These are phyloP conservation scores for Tetrao urogallus DNA, from an alignment of 2,113 vertebrate genomes.

Conservation along the genomic window DNA sequence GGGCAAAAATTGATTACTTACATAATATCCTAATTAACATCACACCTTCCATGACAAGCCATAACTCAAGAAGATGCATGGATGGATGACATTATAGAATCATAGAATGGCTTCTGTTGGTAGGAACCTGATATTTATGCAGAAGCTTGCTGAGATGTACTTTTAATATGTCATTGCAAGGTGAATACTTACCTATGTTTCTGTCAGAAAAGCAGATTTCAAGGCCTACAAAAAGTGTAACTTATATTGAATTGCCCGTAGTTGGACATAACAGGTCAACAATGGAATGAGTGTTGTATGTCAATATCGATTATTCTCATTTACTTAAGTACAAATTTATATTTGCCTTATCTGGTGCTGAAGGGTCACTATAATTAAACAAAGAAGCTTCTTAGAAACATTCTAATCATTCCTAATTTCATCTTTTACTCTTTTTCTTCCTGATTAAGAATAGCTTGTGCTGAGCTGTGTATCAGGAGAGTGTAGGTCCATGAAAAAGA, in stretches of 20 bases:
- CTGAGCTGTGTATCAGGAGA: background rate
- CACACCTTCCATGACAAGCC: background rate
- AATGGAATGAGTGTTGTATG: background rate
- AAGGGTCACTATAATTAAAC: background rate
- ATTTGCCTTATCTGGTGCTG: background rate
- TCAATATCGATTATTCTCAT: background rate
- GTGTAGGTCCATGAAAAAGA: background rate
- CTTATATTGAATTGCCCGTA: background rate
- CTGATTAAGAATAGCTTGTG: background rate
- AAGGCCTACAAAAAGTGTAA: background rate
- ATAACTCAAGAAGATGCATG: background rate
- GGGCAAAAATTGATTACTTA: background rate
- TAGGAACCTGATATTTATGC: background rate
- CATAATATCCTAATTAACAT: background rate
- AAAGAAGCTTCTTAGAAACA: background rate
- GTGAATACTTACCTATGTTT: background rate
- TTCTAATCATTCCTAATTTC: background rate
- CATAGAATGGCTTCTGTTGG: background rate
- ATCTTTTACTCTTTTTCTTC: background rate
- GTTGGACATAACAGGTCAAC: background rate
- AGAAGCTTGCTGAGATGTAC: background rate
- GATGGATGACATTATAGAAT: background rate
- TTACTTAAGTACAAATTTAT: background rate
- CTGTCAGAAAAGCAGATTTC: background rate
- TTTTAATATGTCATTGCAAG: background rate